phyloP scores from a whole-genome alignment of 2,113 vertebrate genomes.

The Piaya cayana region DNA sequence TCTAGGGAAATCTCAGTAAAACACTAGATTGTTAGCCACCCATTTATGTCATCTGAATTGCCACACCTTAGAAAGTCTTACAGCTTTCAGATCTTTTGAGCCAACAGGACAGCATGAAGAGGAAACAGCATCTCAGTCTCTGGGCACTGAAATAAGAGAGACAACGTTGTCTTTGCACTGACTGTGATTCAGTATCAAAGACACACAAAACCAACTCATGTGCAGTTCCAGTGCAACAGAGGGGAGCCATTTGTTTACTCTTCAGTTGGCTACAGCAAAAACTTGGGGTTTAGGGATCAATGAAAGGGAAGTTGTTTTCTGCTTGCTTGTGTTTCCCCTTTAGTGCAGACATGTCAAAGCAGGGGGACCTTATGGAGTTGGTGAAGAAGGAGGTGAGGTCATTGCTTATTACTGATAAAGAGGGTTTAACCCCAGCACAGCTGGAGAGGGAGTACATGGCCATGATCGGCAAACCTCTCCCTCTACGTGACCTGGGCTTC shows the following conservation, averaged over 20 bases:
- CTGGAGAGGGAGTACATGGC: conserved; percentile 82
- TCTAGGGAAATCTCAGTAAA: neutral
- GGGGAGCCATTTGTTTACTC: accelerated
- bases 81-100: neutral
- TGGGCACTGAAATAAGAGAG: neutral
- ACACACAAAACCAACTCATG: neutral
- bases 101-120: neutral
- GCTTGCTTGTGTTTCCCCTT: neutral
- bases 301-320: neutral
- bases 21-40: neutral
- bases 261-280: neutral
- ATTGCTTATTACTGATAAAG: conserved; percentile 83
- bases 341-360: conserved; percentile 61
- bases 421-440: conserved; percentile 77
- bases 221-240: neutral
- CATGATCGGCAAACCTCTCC: conserved; percentile 84
- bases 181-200: neutral
- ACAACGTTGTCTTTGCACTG: neutral
- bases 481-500: conserved; percentile 83
- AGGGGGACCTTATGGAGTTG: conserved; percentile 70
- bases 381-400: conserved; percentile 89
- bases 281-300: neutral
- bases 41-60: neutral
- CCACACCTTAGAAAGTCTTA: neutral
- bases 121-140: neutral